A percentile compares a stretch with the other conserved stretches of the same genome.
Evolutionary conservation across 2,113 vertebrate genomes (phyloP).

Genomic region (Theristicus caerulescens): DNA sequence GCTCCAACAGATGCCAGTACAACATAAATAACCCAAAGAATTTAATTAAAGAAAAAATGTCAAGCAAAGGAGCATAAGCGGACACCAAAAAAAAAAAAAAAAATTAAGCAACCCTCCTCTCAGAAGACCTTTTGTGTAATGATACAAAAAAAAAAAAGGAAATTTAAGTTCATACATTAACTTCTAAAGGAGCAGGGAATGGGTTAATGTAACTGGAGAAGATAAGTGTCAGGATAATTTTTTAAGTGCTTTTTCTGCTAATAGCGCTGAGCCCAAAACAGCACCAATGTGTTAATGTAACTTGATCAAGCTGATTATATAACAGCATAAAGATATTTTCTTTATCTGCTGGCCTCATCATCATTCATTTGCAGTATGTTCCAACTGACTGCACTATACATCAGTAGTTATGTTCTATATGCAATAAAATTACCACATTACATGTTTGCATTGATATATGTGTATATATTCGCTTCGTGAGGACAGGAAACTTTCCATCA

Average conservation of each 20-base stretch:
- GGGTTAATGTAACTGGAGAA: constrained; percentile 8
- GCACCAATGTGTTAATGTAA: constrained; percentile 32
- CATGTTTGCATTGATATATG: constrained; percentile 9
- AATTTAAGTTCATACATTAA: background rate
- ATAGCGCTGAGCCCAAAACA: constrained; percentile 11
- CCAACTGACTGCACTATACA: constrained; percentile 37
- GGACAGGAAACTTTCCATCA: background rate
- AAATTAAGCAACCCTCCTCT: background rate
- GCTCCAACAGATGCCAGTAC: constrained; percentile 37
- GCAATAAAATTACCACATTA: constrained; percentile 29
- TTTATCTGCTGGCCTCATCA: constrained; percentile 42
- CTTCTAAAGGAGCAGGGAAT: background rate
- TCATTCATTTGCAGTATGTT: constrained; percentile 47
- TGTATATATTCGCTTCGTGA: background rate
- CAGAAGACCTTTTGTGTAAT: background rate
- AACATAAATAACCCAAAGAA: constrained; percentile 32
- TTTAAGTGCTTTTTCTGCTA: constrained; percentile 42
- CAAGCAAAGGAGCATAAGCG: background rate
- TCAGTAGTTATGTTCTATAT: constrained; percentile 28
- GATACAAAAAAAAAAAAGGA: background rate
- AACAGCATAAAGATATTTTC: constrained; percentile 8
- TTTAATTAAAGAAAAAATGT: background rate
- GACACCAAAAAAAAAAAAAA: background rate
- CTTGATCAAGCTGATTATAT: constrained; percentile 50
- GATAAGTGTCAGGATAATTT: constrained; percentile 17